phyloP scores from a whole-genome alignment of 2,888 invertebrate genomes.

The Epiblema foenella region DNA sequence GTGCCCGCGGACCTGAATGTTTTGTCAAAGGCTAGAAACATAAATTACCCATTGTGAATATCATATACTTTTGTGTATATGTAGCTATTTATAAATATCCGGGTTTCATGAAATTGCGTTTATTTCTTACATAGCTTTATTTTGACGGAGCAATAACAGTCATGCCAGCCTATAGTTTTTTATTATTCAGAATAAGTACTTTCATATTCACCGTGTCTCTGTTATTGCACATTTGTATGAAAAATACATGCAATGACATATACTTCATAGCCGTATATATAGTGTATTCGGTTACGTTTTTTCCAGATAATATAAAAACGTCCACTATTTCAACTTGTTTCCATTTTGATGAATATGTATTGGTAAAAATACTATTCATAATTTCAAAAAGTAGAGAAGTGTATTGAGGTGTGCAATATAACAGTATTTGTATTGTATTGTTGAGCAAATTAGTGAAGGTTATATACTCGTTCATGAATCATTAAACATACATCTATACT shows the following conservation, averaged over 20 bases:
- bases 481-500: too few species aligned
- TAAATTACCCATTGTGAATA: background rate
- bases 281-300: slow-evolving; percentile 1
- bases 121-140: slow-evolving; percentile 14
- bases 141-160: slow-evolving; percentile 18
- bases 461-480: too few species aligned
- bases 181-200: slow-evolving; percentile 58
- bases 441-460: too few species aligned
- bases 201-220: slow-evolving; percentile 55
- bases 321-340: background rate
- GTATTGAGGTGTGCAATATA: too few species aligned
- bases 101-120: slow-evolving; percentile 2
- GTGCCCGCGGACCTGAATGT: background rate
- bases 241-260: slow-evolving; percentile 48
- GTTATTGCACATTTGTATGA: slow-evolving; percentile 65
- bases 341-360: background rate
- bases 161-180: slow-evolving; percentile 47
- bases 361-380: background rate
- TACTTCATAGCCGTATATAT: background rate
- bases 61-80: background rate
- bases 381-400: background rate
- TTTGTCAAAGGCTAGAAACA: background rate
- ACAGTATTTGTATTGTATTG: too few species aligned
- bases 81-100: background rate
- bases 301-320: background rate